A percentile compares a stretch with the other conserved stretches of the same genome.
These are phyloP conservation scores for Rafetus swinhoei DNA, from an alignment of 2,113 vertebrate genomes.

Conservation along the genomic window DNA sequence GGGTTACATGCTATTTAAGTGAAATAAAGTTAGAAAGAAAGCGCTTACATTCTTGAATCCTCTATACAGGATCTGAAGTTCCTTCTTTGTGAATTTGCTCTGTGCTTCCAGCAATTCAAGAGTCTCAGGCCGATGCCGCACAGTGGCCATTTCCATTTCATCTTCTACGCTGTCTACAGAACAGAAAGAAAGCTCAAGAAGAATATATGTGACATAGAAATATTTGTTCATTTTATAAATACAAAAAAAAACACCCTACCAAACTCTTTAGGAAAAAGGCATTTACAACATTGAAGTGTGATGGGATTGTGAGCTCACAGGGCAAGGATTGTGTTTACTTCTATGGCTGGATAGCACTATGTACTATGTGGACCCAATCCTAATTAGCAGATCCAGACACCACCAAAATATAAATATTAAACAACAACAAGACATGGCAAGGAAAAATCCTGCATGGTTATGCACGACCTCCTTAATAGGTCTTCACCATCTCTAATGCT, in stretches of 20 bases:
- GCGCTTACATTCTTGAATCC: conserved; percentile 98
- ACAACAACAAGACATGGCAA: neutral
- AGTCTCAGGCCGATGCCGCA: conserved; percentile 95
- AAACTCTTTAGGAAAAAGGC: neutral
- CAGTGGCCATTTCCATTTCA: conserved; percentile 95
- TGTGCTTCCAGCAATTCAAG: conserved; percentile 95
- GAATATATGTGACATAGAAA: fast-evolving
- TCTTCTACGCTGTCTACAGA: conserved; percentile 96
- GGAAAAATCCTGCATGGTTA: neutral
- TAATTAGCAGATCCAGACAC: neutral
- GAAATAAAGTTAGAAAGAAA: conserved; percentile 22
- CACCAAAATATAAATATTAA: neutral
- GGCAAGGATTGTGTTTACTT: neutral
- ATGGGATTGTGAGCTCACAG: neutral
- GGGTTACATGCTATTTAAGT: neutral
- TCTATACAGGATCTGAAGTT: conserved; percentile 97
- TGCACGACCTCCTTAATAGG: neutral
- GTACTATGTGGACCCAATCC: neutral
- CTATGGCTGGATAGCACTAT: neutral
- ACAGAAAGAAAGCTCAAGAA: conserved; percentile 44
- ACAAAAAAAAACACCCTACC: conserved; percentile 18
- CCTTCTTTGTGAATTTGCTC: conserved; percentile 97
- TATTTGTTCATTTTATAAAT: neutral
- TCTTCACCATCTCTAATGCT: neutral
- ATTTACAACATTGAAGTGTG: conserved; percentile 5